Base-by-base conservation (phyloP, 2,113 vertebrate genomes). In the Lipotes vexillifer region DNA sequence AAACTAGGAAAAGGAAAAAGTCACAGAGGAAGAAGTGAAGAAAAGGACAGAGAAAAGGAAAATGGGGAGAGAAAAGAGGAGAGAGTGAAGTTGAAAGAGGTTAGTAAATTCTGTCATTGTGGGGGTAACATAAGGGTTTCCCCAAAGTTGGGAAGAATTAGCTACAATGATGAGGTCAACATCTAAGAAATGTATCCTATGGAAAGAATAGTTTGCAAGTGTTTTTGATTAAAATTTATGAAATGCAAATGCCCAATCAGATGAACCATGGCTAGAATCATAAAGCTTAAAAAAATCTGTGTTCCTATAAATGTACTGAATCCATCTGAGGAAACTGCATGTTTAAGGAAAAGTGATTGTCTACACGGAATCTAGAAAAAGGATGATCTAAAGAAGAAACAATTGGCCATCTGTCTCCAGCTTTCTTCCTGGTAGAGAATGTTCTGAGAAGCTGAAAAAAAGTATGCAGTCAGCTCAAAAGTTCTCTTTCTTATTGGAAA, bases 231-330 rank as follows among this genome's bases (percentile, higher is more conserved):
- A 93, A 96, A 81, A 61, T 84, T 74, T 81, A 72, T 68, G 49
- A 86, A 94, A 94, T 89, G 25, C 89, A 97, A 96, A 93, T 68
- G 38, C 27, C 57, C 89, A 90, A 75, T 63, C 83, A 93, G 77
- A 96, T 85, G 41, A 88, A 84, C n/a, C 93, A 95, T 65, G 81
- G 90, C 41, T 93, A 69, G 87, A 96, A 91, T 91, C 69, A 94
- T 57, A 85, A 95, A 94, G n/a, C 61, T 89, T 78, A 84, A 90
- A 77, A 84, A 87, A 74, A 27, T 84, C 77, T 74, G 1, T 81
- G 72, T 44, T 74, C 84, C 80, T 90, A 83, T 94, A 88, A 96
- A 93, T 59, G 49, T 90, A 90, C 57, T 75, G 71, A 97, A 61
- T 57, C 57, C 66, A 92, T 90, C 46, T 96, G 71, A 90, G 29